phyloP scores from a whole-genome alignment of 2,797 vertebrate species.

The Syndactyla subalaris region DNA sequence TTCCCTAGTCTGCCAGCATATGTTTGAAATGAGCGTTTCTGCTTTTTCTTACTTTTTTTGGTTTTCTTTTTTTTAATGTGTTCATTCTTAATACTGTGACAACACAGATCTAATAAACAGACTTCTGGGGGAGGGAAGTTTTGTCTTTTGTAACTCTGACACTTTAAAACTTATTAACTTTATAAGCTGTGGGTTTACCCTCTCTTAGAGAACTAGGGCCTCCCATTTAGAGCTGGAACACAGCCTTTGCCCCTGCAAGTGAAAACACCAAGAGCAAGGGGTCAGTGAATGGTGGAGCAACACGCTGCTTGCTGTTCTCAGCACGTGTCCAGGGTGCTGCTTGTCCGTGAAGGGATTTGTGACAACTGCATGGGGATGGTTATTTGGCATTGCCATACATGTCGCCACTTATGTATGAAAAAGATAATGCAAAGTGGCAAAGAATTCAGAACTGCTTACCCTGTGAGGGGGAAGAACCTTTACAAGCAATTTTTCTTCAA shows the following conservation, averaged over 20 bases:
- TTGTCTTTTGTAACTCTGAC: not conserved
- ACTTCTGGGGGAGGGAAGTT: not conserved
- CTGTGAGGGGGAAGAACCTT: not conserved
- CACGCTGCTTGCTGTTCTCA: not conserved
- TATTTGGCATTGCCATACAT: fast-evolving
- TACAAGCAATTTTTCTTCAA: not conserved
- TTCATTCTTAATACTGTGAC: not conserved
- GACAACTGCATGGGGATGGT: not conserved
- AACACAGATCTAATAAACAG: not conserved
- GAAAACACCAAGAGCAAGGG: not conserved
- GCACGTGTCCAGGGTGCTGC: fast-evolving
- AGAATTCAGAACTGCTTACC: not conserved
- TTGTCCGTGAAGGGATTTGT: not conserved
- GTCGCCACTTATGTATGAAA: fast-evolving
- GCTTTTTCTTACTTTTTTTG: not conserved
- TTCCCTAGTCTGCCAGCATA: not conserved
- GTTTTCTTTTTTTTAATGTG: not conserved
- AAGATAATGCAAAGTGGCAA: not conserved
- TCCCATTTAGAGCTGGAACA: not conserved
- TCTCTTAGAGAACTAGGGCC: not conserved
- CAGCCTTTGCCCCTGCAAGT: not conserved
- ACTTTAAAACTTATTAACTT: not conserved
- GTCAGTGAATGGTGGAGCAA: not conserved
- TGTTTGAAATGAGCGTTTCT: not conserved
- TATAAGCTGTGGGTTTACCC: not conserved